phyloP scores from a whole-genome alignment of 2,888 invertebrate species.

The Caradrina clavipalpis region DNA sequence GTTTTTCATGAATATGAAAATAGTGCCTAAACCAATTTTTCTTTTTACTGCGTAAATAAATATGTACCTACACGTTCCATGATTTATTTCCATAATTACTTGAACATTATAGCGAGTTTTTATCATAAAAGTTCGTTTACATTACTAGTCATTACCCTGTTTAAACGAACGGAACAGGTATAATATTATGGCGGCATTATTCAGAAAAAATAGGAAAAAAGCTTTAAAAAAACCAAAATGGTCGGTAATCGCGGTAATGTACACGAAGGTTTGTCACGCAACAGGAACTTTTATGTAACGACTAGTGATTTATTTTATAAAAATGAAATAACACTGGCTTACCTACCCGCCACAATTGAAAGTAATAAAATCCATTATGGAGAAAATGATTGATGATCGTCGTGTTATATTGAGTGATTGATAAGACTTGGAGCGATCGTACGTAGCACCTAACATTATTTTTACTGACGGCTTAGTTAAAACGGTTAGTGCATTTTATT shows the following conservation, averaged over 20 bases:
- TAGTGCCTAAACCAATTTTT: background rate
- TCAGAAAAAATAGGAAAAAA: slow-evolving; percentile 51
- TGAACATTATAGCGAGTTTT: slow-evolving; percentile 33
- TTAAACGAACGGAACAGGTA: slow-evolving; percentile 44
- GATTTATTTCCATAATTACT: slow-evolving; percentile 47
- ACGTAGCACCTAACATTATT: slow-evolving; percentile 25
- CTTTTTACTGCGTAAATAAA: slow-evolving; percentile 20
- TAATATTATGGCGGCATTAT: slow-evolving; percentile 42
- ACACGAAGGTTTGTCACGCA: slow-evolving; percentile 74
- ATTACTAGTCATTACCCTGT: slow-evolving; percentile 48
- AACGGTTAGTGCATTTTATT: slow-evolving; percentile 11
- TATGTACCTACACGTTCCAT: slow-evolving; percentile 4
- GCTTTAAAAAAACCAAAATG: slow-evolving; percentile 51
- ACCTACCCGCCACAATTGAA: slow-evolving; percentile 44
- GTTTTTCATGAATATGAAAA: slow-evolving; percentile 10
- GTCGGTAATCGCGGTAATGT: slow-evolving; percentile 69
- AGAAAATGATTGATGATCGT: slow-evolving; percentile 53
- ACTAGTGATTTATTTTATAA: slow-evolving; percentile 57
- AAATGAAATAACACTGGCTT: slow-evolving; percentile 44
- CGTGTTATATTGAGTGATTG: slow-evolving; percentile 50
- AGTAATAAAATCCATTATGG: slow-evolving; percentile 55
- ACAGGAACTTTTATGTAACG: slow-evolving; percentile 59
- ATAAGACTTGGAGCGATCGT: slow-evolving; percentile 40
- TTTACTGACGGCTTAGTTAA: slow-evolving; percentile 19
- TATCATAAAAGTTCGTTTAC: slow-evolving; percentile 50